A percentile compares a stretch with the other conserved stretches of the same genome.
phyloP scores from a whole-genome alignment of 2,797 vertebrate species.

The Synaphobranchus kaupii region DNA sequence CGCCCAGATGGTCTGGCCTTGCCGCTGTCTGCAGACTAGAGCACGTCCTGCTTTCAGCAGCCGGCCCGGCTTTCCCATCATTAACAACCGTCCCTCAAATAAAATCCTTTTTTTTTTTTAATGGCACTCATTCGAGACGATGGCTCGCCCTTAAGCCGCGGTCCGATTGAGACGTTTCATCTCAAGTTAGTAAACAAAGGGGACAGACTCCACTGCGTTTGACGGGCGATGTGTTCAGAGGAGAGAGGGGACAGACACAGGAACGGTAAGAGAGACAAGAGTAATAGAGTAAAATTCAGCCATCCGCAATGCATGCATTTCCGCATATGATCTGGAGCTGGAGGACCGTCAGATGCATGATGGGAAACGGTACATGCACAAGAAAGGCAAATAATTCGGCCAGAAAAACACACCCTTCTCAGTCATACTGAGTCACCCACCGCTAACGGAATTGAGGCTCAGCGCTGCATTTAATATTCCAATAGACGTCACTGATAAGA shows the following conservation, averaged over 20 bases:
- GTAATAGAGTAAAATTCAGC: background rate
- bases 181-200: slow-evolving; percentile 7
- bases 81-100: slow-evolving; percentile 14
- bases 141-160: background rate
- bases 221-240: background rate
- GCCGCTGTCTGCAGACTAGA: background rate
- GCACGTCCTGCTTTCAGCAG: slow-evolving; percentile 8
- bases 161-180: background rate
- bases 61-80: slow-evolving; percentile 11
- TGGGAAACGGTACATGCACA: background rate
- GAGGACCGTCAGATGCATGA: background rate
- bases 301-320: background rate
- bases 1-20: background rate
- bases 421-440: slow-evolving; percentile 9
- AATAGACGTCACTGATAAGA: background rate
- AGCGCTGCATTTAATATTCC: background rate
- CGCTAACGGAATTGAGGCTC: background rate
- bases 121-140: background rate
- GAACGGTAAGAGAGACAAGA: background rate
- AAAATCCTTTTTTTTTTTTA: background rate
- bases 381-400: background rate
- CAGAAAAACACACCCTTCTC: background rate
- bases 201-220: background rate
- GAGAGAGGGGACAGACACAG: background rate
- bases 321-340: background rate